These are phyloP conservation scores for Cyanoliseus patagonus DNA, from an alignment of 2,113 vertebrate species.

Conservation along the genomic window DNA sequence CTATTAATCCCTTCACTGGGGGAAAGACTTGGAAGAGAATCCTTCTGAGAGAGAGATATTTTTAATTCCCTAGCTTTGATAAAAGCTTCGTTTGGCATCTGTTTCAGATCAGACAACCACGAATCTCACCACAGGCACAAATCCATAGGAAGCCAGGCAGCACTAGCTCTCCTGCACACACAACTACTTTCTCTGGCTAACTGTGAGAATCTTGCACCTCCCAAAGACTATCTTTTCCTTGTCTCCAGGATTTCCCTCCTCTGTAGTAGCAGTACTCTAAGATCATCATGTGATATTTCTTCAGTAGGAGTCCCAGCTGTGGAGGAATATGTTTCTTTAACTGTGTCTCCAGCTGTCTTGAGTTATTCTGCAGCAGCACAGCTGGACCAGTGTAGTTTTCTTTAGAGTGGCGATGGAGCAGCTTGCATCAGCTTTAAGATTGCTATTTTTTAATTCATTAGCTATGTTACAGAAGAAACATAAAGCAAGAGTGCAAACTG, in stretches of 20 bases:
- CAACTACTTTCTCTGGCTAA: constrained; percentile 12
- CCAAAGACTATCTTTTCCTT: constrained; percentile 1
- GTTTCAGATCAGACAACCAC: constrained; percentile 35
- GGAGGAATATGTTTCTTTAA: constrained; percentile 2
- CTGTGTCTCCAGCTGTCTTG: constrained; percentile 26
- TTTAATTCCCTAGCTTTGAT: constrained; percentile 59
- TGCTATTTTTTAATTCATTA: neutral
- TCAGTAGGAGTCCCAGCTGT: constrained; percentile 20
- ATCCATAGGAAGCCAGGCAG: constrained; percentile 5
- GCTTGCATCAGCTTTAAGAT: neutral
- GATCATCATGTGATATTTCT: neutral
- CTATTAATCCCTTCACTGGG: neutral
- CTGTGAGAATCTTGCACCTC: constrained; percentile 46
- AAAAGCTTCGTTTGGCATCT: constrained; percentile 21
- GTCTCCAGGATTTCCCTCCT: constrained; percentile 13
- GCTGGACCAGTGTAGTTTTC: constrained; percentile 13
- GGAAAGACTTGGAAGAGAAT: neutral
- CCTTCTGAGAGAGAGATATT: neutral
- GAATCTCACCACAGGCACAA: constrained; percentile 35
- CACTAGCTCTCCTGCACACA: neutral
- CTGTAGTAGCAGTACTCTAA: neutral
- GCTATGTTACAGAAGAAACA: neutral
- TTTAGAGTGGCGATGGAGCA: neutral
- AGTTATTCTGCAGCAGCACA: constrained; percentile 4
- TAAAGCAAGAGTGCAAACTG: neutral